Evolutionary conservation across 2,888 invertebrate species (phyloP).

Genomic region (Therioaphis trifolii): DNA sequence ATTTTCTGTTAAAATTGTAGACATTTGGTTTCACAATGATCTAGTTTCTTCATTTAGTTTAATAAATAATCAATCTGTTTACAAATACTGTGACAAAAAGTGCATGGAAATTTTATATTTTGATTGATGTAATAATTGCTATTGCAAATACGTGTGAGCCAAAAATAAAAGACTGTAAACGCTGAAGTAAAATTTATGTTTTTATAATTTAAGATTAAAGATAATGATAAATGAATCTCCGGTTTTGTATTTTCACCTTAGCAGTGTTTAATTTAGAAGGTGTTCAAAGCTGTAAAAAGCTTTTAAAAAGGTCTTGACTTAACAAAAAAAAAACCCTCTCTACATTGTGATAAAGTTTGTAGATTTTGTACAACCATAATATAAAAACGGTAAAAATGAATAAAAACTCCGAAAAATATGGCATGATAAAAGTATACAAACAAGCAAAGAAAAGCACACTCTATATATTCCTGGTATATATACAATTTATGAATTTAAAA

Average conservation of each 20-base stretch:
- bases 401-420: conserved; percentile 4
- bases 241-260: not conserved
- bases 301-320: conserved; percentile 34
- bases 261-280: conserved; percentile 36
- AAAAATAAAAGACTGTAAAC: not conserved
- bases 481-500: too few species aligned
- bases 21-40: too few species aligned
- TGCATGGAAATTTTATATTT: too few species aligned
- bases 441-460: not conserved
- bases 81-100: too few species aligned
- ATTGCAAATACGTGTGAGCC: not conserved
- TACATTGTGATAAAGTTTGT: conserved; percentile 23
- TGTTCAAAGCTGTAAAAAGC: conserved; percentile 17
- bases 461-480: too few species aligned
- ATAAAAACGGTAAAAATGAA: conserved; percentile 15
- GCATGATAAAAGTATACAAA: conserved; percentile 11
- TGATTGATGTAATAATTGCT: too few species aligned
- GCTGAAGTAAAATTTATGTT: not conserved
- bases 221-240: conserved; percentile 4
- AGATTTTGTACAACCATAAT: conserved; percentile 20
- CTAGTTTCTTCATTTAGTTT: too few species aligned
- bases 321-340: conserved; percentile 23
- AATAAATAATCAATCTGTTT: too few species aligned
- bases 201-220: conserved; percentile 17
- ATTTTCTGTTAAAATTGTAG: too few species aligned